These are phyloP conservation scores for Calliphora vicina DNA, from an alignment of 1,140 invertebrate genomes.

Conservation along the genomic window DNA sequence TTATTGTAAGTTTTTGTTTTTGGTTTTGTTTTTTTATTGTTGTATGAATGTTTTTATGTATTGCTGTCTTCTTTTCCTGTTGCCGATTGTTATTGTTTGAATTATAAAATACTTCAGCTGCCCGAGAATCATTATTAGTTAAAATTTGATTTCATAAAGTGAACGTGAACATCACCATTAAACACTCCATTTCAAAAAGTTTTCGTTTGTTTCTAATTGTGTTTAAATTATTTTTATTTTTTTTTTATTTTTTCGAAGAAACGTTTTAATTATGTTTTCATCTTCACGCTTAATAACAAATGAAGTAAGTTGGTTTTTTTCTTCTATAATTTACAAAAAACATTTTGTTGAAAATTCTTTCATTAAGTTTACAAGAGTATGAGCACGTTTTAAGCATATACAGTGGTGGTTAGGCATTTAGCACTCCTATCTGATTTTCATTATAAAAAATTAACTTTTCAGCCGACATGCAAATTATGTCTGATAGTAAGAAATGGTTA, in stretches of 20 bases:
- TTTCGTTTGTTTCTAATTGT: background rate
- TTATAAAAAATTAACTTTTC: no score
- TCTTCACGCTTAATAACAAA: background rate
- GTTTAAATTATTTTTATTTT: background rate
- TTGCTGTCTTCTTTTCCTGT: background rate
- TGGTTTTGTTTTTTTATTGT: background rate
- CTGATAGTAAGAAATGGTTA: no score
- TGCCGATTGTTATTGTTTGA: background rate
- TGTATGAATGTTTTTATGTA: background rate
- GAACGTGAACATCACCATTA: background rate
- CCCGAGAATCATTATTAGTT: background rate
- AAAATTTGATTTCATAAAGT: background rate
- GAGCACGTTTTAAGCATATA: no score
- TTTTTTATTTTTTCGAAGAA: background rate
- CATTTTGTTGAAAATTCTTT: no score
- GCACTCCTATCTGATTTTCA: no score
- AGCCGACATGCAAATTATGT: no score
- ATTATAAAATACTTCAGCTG: background rate
- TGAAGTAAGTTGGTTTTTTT: conserved; percentile 1
- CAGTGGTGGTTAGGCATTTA: no score
- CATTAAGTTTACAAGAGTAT: no score
- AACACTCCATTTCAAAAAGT: no score
- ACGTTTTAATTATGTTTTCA: background rate
- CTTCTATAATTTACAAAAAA: no score
- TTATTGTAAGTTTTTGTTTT: background rate